Percentiles rank a stretch among this genome's conserved stretches.
Conservation (phyloP, 2,888 invertebrate species). For the Macroteleia sp. region DNA sequence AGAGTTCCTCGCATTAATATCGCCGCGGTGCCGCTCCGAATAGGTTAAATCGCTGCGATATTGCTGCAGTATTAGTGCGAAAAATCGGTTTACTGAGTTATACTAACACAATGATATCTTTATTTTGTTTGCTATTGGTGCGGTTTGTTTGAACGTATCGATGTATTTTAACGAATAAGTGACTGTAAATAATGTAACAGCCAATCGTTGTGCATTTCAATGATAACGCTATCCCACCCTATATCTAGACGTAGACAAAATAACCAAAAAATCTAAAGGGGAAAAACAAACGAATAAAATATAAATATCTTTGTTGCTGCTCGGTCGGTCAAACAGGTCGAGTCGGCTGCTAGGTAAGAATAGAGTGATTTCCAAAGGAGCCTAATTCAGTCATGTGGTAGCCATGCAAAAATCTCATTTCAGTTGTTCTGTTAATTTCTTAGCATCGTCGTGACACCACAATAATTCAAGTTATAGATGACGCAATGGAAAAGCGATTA, state of each 20-base stretch:
- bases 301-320: slow-evolving; percentile 17
- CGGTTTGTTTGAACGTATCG: too few species aligned
- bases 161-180: slow-evolving; percentile 53
- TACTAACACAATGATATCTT: too few species aligned
- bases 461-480: slow-evolving; percentile 40
- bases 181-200: slow-evolving; percentile 57
- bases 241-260: slow-evolving; percentile 24
- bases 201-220: slow-evolving; percentile 48
- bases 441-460: slow-evolving; percentile 50
- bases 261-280: background rate
- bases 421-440: slow-evolving; percentile 23
- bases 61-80: too few species aligned
- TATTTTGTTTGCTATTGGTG: too few species aligned
- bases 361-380: slow-evolving; percentile 59
- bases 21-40: too few species aligned
- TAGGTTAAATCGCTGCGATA: too few species aligned
- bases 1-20: too few species aligned
- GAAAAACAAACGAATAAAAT: slow-evolving; percentile 31
- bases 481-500: background rate
- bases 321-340: slow-evolving; percentile 50
- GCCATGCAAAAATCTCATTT: slow-evolving; percentile 31
- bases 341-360: slow-evolving; percentile 40
- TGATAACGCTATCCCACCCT: slow-evolving; percentile 39
- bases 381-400: slow-evolving; percentile 60
- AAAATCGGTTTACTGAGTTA: too few species aligned